These are phyloP conservation scores for Stigmatopora nigra DNA, from an alignment of 2,113 vertebrate species.

Conservation along the genomic window DNA sequence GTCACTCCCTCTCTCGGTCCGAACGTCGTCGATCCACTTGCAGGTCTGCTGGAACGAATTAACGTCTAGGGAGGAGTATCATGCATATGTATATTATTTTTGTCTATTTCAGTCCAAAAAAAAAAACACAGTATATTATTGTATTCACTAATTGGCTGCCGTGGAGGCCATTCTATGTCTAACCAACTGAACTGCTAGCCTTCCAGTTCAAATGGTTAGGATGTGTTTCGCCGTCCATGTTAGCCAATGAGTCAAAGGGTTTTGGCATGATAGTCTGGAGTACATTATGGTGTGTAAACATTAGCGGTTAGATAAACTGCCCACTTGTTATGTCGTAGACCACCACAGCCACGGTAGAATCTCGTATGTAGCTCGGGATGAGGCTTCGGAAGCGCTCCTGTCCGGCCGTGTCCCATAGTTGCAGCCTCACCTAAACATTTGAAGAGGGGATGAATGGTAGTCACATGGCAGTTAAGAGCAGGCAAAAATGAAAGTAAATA, in stretches of 20 bases:
- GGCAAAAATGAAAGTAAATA: background rate
- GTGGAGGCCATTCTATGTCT: no score
- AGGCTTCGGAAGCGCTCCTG: constrained; percentile 69
- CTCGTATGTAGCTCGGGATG: constrained; percentile 67
- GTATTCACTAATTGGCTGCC: no score
- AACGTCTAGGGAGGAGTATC: constrained; percentile 68
- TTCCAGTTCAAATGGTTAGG: no score
- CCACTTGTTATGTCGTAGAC: constrained; percentile 69
- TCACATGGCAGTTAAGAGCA: constrained; percentile 33
- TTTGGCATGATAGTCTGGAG: no score
- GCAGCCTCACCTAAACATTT: constrained; percentile 55
- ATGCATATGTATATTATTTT: constrained; percentile 12
- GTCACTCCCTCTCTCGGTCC: constrained; percentile 74
- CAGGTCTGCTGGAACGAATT: constrained; percentile 91
- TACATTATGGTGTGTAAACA: background rate
- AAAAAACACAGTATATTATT: no score
- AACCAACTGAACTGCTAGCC: no score
- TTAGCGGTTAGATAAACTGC: constrained; percentile 1
- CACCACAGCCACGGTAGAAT: constrained; percentile 67
- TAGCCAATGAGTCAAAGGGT: no score
- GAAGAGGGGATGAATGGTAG: constrained; percentile 22
- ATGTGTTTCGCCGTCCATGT: no score
- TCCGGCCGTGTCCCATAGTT: constrained; percentile 68
- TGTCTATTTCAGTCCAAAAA: background rate
- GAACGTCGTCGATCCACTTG: constrained; percentile 90